Evolutionary conservation across 30 jellyfish, hydroid and myxozoan genomes (phyloP).

Genomic region (Rhopilema esculentum): DNA sequence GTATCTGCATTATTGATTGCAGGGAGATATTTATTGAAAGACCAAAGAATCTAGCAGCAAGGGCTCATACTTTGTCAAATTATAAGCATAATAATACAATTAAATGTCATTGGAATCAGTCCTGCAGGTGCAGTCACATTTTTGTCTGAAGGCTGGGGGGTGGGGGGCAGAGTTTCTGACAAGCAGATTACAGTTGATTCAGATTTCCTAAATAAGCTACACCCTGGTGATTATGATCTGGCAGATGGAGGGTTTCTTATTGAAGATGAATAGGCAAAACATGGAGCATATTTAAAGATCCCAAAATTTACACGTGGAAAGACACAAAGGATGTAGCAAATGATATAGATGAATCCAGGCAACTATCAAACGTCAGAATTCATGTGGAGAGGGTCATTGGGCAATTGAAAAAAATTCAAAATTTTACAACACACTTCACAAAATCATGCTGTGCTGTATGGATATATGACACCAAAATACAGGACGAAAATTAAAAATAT

Average conservation of each 20-base stretch:
- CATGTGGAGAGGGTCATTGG: not conserved
- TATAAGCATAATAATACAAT: not conserved
- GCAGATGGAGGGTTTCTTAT: not conserved
- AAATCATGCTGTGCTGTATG: not conserved
- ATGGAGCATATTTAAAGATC: not conserved
- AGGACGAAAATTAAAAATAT: too few species aligned
- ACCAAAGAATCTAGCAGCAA: not conserved
- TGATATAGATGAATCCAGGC: not conserved
- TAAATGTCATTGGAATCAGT: not conserved
- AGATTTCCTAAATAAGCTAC: not conserved
- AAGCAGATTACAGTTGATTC: not conserved
- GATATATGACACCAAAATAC: not conserved
- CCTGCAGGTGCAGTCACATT: not conserved
- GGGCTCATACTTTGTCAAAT: not conserved
- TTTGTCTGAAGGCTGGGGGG: not conserved
- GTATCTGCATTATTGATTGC: not conserved
- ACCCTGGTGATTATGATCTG: not conserved
- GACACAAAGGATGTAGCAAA: not conserved
- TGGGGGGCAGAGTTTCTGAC: not conserved
- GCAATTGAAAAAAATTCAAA: not conserved
- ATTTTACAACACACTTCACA: not conserved
- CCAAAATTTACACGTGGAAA: not conserved
- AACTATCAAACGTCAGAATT: not conserved
- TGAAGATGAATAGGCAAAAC: not conserved
- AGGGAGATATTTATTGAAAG: not conserved